Evolutionary conservation across 1,140 invertebrate species (phyloP), one percentile per base, ranked within the genome.

Genomic region (Campoletis sonorensis): DNA sequence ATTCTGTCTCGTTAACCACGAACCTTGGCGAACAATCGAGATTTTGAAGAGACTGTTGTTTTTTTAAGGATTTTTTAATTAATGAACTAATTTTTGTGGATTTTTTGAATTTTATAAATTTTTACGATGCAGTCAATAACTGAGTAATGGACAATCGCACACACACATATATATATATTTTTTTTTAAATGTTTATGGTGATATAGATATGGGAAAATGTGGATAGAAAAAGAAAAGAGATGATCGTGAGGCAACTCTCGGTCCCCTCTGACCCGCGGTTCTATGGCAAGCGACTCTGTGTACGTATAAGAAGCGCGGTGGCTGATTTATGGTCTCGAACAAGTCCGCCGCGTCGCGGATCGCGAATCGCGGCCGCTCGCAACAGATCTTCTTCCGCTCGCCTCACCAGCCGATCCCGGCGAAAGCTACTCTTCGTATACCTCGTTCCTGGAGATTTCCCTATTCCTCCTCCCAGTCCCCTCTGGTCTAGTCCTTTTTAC

Each of bases 281-380:
- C 87, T 85, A 88, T 90, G 88, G 89, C 89, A 89, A 91, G 90
- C 88, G 86, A 90, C 87, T 37, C 4, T 45, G 40, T 86, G 81
- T 85, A 84, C 86, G 86, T 45, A 45, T 85, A 90, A 87, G 89
- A 90, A 91, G 40, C 40, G 87, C 87, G 85, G 82, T 85, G 86
- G 77, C 88, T 90, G 89, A 91, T 90, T 91, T 91, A 91, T 90
- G 85, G 86, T 82, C 85, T 87, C 83, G 26, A 85, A 86, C 85
- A 89, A 85, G 86, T 83, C 54, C 21, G 54, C 83, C 84, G 85
- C 87, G 85, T 89, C 82, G 83, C 85, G 79, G 45, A 75, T 49
- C 27, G 73, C 79, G 79, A 51, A 78, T 76, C 54, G 70, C 81
- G 67, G 37, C 77, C 84, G 79, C 72, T 26, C 87, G 85, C 84